phyloP scores from a whole-genome alignment of 2,888 invertebrate species.

The Caenorhabditis sp. region DNA sequence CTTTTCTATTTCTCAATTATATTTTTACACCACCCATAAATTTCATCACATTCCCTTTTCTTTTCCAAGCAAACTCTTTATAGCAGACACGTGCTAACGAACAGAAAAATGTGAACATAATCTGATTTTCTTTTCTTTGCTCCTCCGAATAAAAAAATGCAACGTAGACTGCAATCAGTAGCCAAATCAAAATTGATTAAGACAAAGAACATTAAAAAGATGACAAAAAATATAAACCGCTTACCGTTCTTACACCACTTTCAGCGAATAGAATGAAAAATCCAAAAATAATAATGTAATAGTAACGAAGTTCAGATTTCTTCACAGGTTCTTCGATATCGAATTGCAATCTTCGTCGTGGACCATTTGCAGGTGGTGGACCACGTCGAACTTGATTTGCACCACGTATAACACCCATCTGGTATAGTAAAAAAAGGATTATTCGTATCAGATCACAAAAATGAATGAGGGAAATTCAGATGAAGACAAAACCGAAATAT shows the following conservation, averaged over 20 bases:
- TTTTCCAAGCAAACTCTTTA: no score
- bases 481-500: constrained; percentile 8
- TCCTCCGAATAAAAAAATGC: neutral
- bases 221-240: constrained; percentile 8
- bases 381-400: constrained; percentile 5
- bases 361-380: constrained; percentile 17
- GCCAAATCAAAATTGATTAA: neutral
- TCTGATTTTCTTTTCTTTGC: neutral
- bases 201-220: neutral
- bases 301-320: constrained; percentile 29
- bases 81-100: no score
- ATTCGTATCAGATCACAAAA: no score
- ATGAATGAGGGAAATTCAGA: neutral
- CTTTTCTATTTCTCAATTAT: no score
- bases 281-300: constrained; percentile 46
- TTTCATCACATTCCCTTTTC: no score
- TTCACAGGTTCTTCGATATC: constrained; percentile 15
- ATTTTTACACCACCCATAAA: no score
- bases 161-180: neutral
- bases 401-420: constrained; percentile 35
- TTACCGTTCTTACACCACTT: constrained; percentile 54
- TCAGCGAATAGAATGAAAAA: constrained; percentile 52
- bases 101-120: no score
- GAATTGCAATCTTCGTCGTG: constrained; percentile 16
- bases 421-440: no score